Conservation (phyloP, 2,797 vertebrate species). For the Poecilia velifera region DNA sequence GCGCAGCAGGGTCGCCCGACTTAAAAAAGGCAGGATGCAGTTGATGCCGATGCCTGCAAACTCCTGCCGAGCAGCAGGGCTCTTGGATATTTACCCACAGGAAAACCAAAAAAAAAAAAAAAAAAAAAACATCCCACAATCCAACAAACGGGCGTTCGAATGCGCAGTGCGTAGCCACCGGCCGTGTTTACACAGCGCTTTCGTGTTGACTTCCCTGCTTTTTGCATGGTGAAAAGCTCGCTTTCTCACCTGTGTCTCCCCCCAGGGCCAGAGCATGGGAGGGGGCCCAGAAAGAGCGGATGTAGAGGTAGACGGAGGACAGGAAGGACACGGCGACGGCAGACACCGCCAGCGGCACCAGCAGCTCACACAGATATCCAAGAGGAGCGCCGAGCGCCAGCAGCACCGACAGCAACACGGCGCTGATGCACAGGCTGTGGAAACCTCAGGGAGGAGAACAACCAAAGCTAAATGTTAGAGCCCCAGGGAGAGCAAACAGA, state of each 20-base stretch:
- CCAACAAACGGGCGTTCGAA: constrained; percentile 13
- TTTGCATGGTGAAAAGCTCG: constrained; percentile 30
- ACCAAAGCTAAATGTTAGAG: constrained; percentile 35
- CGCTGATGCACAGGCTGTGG: constrained; percentile 80
- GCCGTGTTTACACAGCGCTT: constrained; percentile 18
- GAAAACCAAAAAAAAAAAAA: constrained; percentile 33
- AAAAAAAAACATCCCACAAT: constrained; percentile 5
- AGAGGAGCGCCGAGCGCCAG: constrained; percentile 79
- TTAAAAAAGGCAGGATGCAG: constrained; percentile 33
- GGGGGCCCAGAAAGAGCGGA: constrained; percentile 83
- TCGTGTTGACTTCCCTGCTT: constrained; percentile 9
- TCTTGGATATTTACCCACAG: constrained; percentile 51
- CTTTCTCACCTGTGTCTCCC: constrained; percentile 88
- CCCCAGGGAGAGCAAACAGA: constrained; percentile 23
- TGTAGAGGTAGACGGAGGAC: constrained; percentile 86
- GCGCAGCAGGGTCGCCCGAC: constrained; percentile 32
- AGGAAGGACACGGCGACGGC: constrained; percentile 78
- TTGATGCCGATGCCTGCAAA: constrained; percentile 35
- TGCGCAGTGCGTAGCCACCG: not conserved
- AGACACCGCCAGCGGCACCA: constrained; percentile 84
- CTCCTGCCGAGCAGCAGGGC: constrained; percentile 46
- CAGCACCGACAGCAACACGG: constrained; percentile 74
- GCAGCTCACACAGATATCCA: constrained; percentile 81
- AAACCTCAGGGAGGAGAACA: constrained; percentile 80
- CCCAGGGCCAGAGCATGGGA: constrained; percentile 83